These are phyloP conservation scores for Capitulum mitella DNA, from an alignment of 2,888 invertebrate species.

Conservation along the genomic window DNA sequence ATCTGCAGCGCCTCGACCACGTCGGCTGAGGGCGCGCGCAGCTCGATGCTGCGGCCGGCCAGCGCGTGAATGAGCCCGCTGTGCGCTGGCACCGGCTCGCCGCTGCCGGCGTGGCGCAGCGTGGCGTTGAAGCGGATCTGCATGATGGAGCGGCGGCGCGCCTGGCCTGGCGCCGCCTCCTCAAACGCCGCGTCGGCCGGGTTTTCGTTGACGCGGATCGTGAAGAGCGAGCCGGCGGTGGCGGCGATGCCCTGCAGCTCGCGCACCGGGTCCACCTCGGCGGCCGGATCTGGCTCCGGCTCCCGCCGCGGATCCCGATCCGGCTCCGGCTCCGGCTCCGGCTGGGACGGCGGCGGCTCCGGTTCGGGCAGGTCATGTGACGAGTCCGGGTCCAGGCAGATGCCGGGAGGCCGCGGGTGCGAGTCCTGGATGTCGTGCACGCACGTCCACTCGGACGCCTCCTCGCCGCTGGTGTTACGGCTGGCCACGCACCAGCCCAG, in stretches of 20 bases:
- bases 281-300: background rate
- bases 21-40: slow-evolving; percentile 50
- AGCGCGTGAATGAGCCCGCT: background rate
- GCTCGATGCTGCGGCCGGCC: slow-evolving; percentile 41
- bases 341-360: background rate
- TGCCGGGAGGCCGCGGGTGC: background rate
- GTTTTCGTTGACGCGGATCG: slow-evolving; percentile 14
- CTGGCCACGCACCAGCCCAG: slow-evolving; percentile 83
- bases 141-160: slow-evolving; percentile 29
- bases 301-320: background rate
- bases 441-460: slow-evolving; percentile 87
- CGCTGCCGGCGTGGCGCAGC: slow-evolving; percentile 18
- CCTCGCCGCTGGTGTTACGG: slow-evolving; percentile 76
- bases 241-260: slow-evolving; percentile 21
- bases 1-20: slow-evolving; percentile 62
- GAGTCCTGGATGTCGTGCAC: slow-evolving; percentile 81
- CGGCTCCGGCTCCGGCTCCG: background rate
- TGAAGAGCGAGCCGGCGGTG: slow-evolving; percentile 9
- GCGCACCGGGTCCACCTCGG: background rate
- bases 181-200: background rate
- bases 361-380: background rate
- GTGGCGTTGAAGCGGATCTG: slow-evolving; percentile 33
- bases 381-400: background rate
- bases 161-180: slow-evolving; percentile 12
- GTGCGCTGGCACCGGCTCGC: background rate